phyloP scores from a whole-genome alignment of 2,797 vertebrate genomes.

The Anisognathus igniventris region DNA sequence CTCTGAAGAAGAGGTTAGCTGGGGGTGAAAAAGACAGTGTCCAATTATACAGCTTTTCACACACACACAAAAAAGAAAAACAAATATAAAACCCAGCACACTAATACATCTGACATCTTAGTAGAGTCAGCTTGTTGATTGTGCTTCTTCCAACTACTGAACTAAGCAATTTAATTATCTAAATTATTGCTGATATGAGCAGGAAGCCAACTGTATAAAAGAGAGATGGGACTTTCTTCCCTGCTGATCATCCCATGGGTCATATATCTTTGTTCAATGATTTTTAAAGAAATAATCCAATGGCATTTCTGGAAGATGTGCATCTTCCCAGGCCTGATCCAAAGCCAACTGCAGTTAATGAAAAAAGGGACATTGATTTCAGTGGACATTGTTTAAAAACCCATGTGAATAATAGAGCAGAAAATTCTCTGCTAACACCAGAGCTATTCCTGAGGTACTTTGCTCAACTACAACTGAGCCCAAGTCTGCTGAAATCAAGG shows the following conservation, averaged over 20 bases:
- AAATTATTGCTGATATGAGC: slow-evolving; percentile 57
- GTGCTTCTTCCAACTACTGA: slow-evolving; percentile 17
- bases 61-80: background rate
- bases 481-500: background rate
- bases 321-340: background rate
- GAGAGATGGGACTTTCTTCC: background rate
- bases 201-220: slow-evolving; percentile 39
- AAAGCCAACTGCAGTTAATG: slow-evolving; percentile 7
- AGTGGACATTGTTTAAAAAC: background rate
- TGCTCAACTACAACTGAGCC: background rate
- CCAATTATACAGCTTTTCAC: slow-evolving; percentile 38
- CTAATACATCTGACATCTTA: slow-evolving; percentile 25
- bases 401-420: background rate
- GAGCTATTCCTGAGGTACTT: background rate
- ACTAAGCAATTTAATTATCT: slow-evolving; percentile 64
- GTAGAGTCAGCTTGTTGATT: slow-evolving; percentile 39
- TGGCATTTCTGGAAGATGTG: slow-evolving; percentile 5
- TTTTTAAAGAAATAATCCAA: background rate
- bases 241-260: background rate
- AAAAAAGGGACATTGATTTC: slow-evolving; percentile 23
- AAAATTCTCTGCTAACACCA: background rate
- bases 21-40: slow-evolving; percentile 12
- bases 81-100: background rate
- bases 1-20: slow-evolving; percentile 14
- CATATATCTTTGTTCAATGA: background rate